Evolutionary conservation across 1,140 invertebrate species (phyloP), one percentile per base, ranked within the genome.

Genomic region (Papilio machaon): DNA sequence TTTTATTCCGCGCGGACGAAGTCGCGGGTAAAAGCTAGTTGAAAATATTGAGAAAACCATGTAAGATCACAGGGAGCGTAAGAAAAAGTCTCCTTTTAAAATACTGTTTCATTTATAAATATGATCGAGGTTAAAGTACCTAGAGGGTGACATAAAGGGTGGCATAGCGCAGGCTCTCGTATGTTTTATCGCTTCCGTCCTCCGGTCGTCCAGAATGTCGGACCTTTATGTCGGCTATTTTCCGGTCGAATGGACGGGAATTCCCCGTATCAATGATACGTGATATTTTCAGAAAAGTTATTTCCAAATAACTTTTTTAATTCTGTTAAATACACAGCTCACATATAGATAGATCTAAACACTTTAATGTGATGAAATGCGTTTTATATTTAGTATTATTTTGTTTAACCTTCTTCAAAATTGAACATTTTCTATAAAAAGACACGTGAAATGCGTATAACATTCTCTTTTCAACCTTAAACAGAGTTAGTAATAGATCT

Each of bases 201-300:
- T 83, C 88, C 89, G 89, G 88, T 86, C 90, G 86, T 83, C 82
- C 89, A 89, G 87, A 87, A 89, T 91, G 90, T 86, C 82, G 87
- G 92, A 91, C 92, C 91, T 93, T 94, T 92, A 93, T 92, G 91
- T 91, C 91, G 87, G 89, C 91, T 92, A 94, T 94, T 94, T 94
- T 94, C 92, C 92, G 90, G 87, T 88, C 83, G 88, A 87, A 87
- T 85, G 90, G 87, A 88, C 91, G 85, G 88, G 91, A 91, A 93
- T 94, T 90, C 86, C 87, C 87, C 85, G 85, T 90, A 90, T 89
- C 88, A 86, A 80, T 83, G 88, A 88, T 90, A 91, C 85, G 83
- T 85, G 86, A 92, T 92, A 92, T 90, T 93, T 92, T 92, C 7
- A 91, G 89, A 84, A 76, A 82, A 86, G 78, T 86, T 83, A 87